Conservation (phyloP, 1,140 invertebrate species). For the Rhagoletis pomonella region DNA sequence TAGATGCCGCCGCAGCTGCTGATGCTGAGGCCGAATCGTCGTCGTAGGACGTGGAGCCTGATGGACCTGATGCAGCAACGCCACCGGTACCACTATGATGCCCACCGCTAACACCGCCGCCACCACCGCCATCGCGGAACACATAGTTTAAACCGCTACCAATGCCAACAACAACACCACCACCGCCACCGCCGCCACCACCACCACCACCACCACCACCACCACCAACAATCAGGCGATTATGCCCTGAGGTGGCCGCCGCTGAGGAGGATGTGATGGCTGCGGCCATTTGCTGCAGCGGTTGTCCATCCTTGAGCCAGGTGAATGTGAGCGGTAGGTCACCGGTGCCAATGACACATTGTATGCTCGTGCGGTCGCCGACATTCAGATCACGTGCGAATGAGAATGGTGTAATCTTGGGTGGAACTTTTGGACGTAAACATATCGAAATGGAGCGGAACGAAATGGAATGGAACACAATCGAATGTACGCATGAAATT, state of each 20-base stretch:
- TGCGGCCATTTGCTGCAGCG: constrained; percentile 62
- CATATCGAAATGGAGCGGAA: constrained; percentile 27
- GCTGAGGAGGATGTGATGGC: constrained; percentile 57
- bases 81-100: constrained; percentile 67
- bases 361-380: constrained; percentile 81
- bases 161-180: constrained; percentile 56
- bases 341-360: constrained; percentile 82
- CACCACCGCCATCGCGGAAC: constrained; percentile 54
- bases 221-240: constrained; percentile 1
- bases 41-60: constrained; percentile 55
- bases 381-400: constrained; percentile 81
- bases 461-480: neutral
- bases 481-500: constrained; percentile 38
- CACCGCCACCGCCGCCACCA: constrained; percentile 61
- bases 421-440: constrained; percentile 76
- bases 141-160: neutral
- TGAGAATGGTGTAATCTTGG: constrained; percentile 80
- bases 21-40: constrained; percentile 54
- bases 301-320: constrained; percentile 82
- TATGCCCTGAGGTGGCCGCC: constrained; percentile 51
- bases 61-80: constrained; percentile 61
- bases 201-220: constrained; percentile 62
- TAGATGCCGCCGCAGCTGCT: constrained; percentile 59
- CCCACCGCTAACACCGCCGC: constrained; percentile 64
- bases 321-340: constrained; percentile 81